Evolutionary conservation across 2,888 invertebrate species (phyloP).

Genomic region (Heliconius charithonia): DNA sequence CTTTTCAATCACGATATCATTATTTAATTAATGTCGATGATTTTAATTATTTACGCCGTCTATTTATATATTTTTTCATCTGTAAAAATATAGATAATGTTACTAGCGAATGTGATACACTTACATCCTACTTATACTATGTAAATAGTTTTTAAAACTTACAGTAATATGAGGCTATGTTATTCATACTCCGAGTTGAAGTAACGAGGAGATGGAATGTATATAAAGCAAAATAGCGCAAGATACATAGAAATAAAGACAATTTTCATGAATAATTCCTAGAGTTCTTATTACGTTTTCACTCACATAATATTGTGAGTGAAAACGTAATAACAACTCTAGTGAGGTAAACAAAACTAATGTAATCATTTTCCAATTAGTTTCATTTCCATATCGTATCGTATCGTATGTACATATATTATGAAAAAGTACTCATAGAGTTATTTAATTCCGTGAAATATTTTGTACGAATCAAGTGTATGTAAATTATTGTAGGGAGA

Average conservation of each 20-base stretch:
- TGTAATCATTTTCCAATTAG: constrained; percentile 7
- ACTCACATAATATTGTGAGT: too few species aligned
- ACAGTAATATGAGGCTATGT: neutral
- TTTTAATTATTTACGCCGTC: too few species aligned
- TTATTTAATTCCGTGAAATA: neutral
- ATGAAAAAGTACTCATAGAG: neutral
- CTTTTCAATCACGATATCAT: too few species aligned
- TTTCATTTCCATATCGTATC: constrained; percentile 8
- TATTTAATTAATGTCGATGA: too few species aligned
- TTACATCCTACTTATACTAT: neutral
- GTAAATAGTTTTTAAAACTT: neutral
- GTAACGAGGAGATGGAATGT: neutral
- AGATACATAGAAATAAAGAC: neutral
- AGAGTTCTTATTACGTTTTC: too few species aligned
- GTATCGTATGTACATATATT: neutral
- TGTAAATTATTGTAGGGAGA: too few species aligned
- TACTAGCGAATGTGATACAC: neutral
- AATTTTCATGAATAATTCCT: neutral
- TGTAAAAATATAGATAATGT: neutral
- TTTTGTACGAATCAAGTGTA: too few species aligned
- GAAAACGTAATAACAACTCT: neutral
- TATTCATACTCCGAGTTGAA: neutral
- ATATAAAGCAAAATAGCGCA: neutral
- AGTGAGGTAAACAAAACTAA: constrained; percentile 6
- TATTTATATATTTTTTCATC: too few species aligned